Evolutionary conservation across 2,113 vertebrate genomes (phyloP).

Genomic region (Mugil cephalus): DNA sequence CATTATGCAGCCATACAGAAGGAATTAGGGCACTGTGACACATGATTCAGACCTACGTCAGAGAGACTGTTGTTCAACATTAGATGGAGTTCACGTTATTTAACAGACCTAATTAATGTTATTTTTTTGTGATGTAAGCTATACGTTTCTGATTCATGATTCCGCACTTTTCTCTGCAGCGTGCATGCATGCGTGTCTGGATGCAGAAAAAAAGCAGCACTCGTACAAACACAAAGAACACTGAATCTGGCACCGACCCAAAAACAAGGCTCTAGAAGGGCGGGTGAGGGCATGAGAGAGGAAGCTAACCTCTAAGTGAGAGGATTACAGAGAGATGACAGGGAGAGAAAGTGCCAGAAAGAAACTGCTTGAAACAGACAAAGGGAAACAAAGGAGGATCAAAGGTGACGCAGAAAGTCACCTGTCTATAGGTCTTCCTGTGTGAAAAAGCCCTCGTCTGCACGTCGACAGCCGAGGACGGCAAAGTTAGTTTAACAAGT

Average conservation of each 20-base stretch:
- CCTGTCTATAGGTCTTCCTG: constrained; percentile 14
- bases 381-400: constrained; percentile 9
- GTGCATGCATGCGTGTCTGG: constrained; percentile 1
- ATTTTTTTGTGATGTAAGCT: neutral
- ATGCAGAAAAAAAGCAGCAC: neutral
- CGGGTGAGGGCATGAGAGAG: neutral
- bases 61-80: constrained; percentile 6
- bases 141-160: neutral
- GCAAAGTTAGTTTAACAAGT: constrained; percentile 38
- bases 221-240: neutral
- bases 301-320: neutral
- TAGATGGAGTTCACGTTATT: constrained; percentile 18
- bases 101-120: constrained; percentile 19
- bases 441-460: constrained; percentile 5
- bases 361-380: neutral
- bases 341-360: constrained; percentile 32
- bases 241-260: constrained; percentile 10
- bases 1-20: constrained; percentile 26
- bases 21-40: constrained; percentile 39
- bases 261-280: constrained; percentile 9
- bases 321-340: constrained; percentile 1
- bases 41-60: constrained; percentile 39
- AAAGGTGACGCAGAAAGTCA: constrained; percentile 14
- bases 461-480: constrained; percentile 8
- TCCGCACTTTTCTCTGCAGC: constrained; percentile 2